These are phyloP conservation scores for Myathropa florea DNA, from an alignment of 2,888 invertebrate species.

Conservation along the genomic window DNA sequence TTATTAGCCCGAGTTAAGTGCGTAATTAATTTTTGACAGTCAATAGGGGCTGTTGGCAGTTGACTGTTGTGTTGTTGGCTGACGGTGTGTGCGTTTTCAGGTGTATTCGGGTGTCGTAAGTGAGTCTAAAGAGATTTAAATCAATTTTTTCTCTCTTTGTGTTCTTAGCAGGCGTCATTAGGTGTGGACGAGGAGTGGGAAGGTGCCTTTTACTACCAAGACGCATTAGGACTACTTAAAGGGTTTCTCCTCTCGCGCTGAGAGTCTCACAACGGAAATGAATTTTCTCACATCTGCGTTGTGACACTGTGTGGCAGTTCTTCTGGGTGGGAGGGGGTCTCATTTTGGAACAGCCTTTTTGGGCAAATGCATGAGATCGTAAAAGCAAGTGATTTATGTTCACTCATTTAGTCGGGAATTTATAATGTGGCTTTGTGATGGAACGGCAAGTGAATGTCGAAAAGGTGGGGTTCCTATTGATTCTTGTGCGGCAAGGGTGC, in stretches of 20 bases:
- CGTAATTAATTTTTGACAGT: slow-evolving; percentile 48
- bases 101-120: neutral
- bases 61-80: neutral
- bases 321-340: neutral
- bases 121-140: neutral
- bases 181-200: neutral
- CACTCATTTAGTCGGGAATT: neutral
- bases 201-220: neutral
- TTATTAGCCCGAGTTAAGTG: slow-evolving; percentile 38
- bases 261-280: neutral
- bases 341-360: neutral
- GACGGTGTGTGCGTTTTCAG: neutral
- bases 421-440: neutral
- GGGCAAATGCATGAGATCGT: neutral
- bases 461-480: neutral
- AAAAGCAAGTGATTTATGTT: neutral
- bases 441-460: neutral
- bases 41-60: slow-evolving; percentile 1
- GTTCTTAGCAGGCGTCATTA: neutral
- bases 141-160: neutral
- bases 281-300: neutral
- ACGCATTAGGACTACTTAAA: neutral
- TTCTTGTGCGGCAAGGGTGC: neutral
- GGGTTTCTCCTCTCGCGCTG: neutral
- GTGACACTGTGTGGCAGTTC: neutral